Evolutionary conservation across 2,113 vertebrate genomes (phyloP).

Genomic region (Acanthochromis polyacanthus): DNA sequence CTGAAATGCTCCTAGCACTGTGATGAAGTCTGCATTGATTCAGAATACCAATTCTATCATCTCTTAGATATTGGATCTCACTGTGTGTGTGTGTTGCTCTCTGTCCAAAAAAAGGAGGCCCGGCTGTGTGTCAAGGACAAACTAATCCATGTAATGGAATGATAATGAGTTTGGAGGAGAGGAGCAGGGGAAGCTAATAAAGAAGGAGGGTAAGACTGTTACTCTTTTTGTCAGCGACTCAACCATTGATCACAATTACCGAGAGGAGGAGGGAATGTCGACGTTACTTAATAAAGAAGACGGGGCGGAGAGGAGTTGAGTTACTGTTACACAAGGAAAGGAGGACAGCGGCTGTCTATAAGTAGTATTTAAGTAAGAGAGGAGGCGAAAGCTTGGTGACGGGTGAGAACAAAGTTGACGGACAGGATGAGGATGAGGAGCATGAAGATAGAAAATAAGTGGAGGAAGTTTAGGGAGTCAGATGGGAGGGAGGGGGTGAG

Average conservation of each 20-base stretch:
- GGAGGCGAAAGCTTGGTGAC: neutral
- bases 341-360: slow-evolving; percentile 5
- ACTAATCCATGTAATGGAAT: slow-evolving; percentile 58
- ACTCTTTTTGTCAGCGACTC: slow-evolving; percentile 13
- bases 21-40: neutral
- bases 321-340: slow-evolving; percentile 20
- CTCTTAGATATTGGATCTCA: neutral
- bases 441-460: neutral
- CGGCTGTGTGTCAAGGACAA: slow-evolving; percentile 13
- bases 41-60: neutral
- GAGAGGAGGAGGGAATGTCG: neutral
- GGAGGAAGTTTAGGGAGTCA: neutral
- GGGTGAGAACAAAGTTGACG: neutral
- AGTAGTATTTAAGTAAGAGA: slow-evolving; percentile 18
- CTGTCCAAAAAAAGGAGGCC: neutral
- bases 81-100: neutral
- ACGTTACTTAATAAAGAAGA: slow-evolving; percentile 25
- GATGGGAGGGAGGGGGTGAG: neutral
- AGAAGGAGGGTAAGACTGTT: slow-evolving; percentile 15
- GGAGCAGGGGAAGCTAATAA: slow-evolving; percentile 23
- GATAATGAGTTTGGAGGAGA: slow-evolving; percentile 55
- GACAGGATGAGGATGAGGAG: neutral
- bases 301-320: slow-evolving; percentile 1
- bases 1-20: neutral
- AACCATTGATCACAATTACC: slow-evolving; percentile 50